Conservation (phyloP, 1,140 invertebrate species). For the Carcinoscorpius rotundicauda region DNA sequence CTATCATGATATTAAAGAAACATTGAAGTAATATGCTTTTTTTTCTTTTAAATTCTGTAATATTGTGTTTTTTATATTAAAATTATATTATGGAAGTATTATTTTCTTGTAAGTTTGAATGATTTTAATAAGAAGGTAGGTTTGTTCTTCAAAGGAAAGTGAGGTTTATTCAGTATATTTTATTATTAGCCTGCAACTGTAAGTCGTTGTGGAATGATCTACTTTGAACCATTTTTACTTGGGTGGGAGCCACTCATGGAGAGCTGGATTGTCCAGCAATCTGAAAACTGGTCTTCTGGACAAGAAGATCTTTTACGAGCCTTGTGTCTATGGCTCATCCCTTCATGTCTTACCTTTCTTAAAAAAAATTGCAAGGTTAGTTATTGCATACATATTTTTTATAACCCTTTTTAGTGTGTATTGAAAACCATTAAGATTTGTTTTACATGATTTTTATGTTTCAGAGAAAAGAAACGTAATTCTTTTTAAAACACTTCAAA, state of each 20-base stretch:
- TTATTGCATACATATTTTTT: too few species aligned
- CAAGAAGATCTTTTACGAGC: slow-evolving; percentile 46
- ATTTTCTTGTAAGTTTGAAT: too few species aligned
- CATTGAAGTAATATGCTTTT: too few species aligned
- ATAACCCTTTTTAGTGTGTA: too few species aligned
- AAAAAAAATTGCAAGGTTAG: slow-evolving; percentile 47
- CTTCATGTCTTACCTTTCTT: slow-evolving; percentile 51
- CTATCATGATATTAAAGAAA: too few species aligned
- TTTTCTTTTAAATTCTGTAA: too few species aligned
- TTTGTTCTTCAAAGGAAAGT: too few species aligned
- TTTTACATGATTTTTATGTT: neutral
- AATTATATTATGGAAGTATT: too few species aligned
- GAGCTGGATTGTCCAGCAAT: slow-evolving; percentile 54
- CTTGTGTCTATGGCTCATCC: slow-evolving; percentile 62
- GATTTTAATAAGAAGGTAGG: too few species aligned
- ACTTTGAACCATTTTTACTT: slow-evolving; percentile 64
- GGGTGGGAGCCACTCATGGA: slow-evolving; percentile 58
- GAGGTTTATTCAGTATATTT: too few species aligned
- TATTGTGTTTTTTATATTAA: too few species aligned
- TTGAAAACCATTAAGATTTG: too few species aligned
- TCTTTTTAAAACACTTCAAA: slow-evolving; percentile 1
- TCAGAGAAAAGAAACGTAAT: slow-evolving; percentile 1
- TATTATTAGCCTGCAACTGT: slow-evolving; percentile 60
- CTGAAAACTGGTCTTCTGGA: slow-evolving; percentile 47
- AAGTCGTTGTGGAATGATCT: slow-evolving; percentile 90